Evolutionary conservation across 2,113 vertebrate genomes (phyloP).

Genomic region (Myotis yumanensis): DNA sequence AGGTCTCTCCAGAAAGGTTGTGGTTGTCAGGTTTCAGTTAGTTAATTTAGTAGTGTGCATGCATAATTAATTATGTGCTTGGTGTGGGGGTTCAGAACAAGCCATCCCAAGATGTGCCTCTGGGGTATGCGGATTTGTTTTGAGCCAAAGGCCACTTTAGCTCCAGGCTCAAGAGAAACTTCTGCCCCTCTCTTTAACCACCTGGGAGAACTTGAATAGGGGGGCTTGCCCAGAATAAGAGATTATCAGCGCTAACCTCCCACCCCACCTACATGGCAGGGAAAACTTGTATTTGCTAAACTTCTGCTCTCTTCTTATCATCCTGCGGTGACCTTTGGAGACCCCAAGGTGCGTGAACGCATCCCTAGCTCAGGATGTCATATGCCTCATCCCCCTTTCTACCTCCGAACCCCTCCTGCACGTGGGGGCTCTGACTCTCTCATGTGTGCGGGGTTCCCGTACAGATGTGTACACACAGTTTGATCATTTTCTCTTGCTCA

Average conservation of each 20-base stretch:
- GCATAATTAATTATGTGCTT: background rate
- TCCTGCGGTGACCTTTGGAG: background rate
- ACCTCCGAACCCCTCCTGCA: background rate
- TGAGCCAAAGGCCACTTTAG: background rate
- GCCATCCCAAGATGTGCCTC: background rate
- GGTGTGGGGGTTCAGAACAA: background rate
- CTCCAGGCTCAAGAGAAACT: background rate
- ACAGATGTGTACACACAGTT: too few species aligned
- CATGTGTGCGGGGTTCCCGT: background rate
- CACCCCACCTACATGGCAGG: background rate
- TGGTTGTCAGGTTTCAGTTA: background rate
- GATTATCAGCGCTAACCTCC: background rate
- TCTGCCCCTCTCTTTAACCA: background rate
- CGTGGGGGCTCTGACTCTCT: background rate
- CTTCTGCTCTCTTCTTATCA: background rate
- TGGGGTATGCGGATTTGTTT: background rate
- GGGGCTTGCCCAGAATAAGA: background rate
- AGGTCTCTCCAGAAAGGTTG: background rate
- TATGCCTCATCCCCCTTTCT: background rate
- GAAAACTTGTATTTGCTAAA: background rate
- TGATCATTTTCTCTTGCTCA: background rate
- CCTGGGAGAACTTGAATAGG: background rate
- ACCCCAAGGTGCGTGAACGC: background rate
- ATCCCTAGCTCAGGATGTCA: background rate
- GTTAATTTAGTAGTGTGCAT: rapidly evolving